Conservation (phyloP, 2,797 vertebrate species). For the Enteromius argenteus region DNA sequence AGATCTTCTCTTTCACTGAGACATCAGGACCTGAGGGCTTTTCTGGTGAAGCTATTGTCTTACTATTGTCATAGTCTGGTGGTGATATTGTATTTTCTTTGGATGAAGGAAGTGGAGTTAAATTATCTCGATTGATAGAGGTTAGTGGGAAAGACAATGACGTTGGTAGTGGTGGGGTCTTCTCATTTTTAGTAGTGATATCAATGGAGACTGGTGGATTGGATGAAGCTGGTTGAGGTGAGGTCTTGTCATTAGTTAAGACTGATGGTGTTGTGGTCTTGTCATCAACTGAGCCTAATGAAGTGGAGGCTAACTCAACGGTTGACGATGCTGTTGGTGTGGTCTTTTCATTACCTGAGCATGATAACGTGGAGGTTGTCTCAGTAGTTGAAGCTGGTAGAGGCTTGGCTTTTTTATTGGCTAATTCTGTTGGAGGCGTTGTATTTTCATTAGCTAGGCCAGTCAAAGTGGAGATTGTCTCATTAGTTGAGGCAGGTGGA, state of each 20-base stretch:
- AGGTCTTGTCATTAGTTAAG: neutral
- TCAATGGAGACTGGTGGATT: neutral
- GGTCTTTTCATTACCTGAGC: neutral
- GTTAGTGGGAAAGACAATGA: neutral
- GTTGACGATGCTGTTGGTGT: neutral
- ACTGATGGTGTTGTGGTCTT: neutral
- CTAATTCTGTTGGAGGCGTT: neutral
- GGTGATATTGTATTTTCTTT: neutral
- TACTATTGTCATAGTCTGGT: neutral
- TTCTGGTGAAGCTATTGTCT: neutral
- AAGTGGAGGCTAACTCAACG: neutral
- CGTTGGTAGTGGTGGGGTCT: neutral
- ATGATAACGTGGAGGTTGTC: too few species aligned
- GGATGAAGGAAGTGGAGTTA: neutral
- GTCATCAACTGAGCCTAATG: neutral
- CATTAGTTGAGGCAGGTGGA: neutral
- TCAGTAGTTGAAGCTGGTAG: neutral
- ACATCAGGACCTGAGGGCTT: neutral
- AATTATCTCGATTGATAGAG: neutral
- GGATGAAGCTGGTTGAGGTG: neutral
- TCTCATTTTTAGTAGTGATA: neutral
- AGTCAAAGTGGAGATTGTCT: neutral
- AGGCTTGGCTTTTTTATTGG: neutral
- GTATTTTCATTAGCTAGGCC: neutral
- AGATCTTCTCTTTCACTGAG: neutral